phyloP scores from a whole-genome alignment of 53 echinoderm and acorn worm species.

The Crossaster papposus region DNA sequence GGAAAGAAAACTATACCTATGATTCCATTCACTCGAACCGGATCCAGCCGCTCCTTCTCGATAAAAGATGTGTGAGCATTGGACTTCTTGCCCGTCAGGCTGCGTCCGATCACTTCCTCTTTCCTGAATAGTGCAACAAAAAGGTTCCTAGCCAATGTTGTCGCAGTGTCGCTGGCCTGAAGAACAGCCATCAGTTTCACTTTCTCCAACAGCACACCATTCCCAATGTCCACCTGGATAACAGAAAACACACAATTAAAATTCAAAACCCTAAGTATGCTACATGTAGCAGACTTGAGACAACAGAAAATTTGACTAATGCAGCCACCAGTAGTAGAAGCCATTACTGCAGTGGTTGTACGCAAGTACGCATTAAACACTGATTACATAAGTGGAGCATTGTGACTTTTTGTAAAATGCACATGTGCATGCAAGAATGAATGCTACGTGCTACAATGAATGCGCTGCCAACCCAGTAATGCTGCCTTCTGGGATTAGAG shows the following conservation, averaged over 20 bases:
- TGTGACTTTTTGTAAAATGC: too few relatives aligned
- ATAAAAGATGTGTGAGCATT: neutral
- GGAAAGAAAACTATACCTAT: neutral
- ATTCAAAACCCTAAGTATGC: neutral
- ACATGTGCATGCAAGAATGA: too few relatives aligned
- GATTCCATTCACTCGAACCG: neutral
- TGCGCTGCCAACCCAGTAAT: too few relatives aligned
- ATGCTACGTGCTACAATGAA: too few relatives aligned
- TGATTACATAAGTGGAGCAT: too few relatives aligned
- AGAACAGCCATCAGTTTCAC: neutral
- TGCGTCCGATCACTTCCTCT: neutral
- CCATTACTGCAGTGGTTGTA: too few relatives aligned
- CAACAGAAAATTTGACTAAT: too few relatives aligned
- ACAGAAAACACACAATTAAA: neutral
- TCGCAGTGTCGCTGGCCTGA: conserved; percentile 11
- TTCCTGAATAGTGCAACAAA: neutral
- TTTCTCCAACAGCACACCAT: neutral
- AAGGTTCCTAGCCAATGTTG: conserved; percentile 9
- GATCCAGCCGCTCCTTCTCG: neutral
- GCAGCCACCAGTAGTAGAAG: too few relatives aligned
- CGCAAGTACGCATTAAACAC: too few relatives aligned
- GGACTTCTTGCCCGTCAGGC: neutral
- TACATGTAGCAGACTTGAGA: neutral
- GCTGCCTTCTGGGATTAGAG: too few relatives aligned
- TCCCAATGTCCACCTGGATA: neutral